phyloP scores from a whole-genome alignment of 2,113 vertebrate species.

The Zootoca vivipara region DNA sequence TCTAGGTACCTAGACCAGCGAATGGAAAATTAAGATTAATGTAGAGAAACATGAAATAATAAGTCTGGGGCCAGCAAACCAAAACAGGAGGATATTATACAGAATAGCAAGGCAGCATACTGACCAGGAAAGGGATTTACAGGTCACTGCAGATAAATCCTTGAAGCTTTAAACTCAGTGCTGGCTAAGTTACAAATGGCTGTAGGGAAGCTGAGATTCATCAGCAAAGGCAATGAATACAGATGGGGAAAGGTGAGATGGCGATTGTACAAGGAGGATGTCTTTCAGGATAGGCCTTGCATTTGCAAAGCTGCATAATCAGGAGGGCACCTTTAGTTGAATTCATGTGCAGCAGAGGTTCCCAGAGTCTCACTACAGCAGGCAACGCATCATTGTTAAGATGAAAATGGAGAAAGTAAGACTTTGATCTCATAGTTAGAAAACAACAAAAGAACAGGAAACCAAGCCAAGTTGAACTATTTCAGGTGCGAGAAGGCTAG shows the following conservation, averaged over 20 bases:
- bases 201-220: constrained; percentile 26
- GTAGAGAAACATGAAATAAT: constrained; percentile 73
- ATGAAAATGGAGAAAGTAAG: neutral
- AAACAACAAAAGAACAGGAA: neutral
- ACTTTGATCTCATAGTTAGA: neutral
- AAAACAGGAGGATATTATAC: constrained; percentile 67
- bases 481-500: neutral
- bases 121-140: constrained; percentile 70
- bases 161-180: constrained; percentile 53
- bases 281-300: neutral
- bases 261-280: neutral
- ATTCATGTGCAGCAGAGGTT: neutral
- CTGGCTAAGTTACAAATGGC: constrained; percentile 57
- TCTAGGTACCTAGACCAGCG: constrained; percentile 53
- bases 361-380: neutral
- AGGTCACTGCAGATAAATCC: constrained; percentile 68
- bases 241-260: constrained; percentile 5
- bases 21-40: constrained; percentile 73
- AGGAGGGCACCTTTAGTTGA: neutral
- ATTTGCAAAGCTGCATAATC: constrained; percentile 9
- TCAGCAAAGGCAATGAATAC: neutral
- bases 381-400: neutral
- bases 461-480: neutral
- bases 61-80: constrained; percentile 61
- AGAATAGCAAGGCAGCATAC: constrained; percentile 60